These are phyloP conservation scores for Drosophila picticornis DNA, from an alignment of 2,888 invertebrate species.

Conservation along the genomic window DNA sequence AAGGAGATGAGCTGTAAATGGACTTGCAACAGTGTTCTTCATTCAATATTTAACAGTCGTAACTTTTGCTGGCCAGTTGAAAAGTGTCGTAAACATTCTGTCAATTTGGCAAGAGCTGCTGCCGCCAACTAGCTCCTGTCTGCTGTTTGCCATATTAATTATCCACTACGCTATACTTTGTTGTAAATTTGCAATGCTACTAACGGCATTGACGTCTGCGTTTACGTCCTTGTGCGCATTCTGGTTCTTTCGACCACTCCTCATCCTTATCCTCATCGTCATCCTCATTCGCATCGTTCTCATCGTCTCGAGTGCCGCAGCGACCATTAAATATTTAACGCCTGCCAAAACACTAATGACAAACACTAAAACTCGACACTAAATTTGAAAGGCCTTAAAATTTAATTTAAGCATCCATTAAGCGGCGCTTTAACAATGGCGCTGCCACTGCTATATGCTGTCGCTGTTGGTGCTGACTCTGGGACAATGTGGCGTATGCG, in stretches of 20 bases:
- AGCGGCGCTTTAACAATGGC: conserved; percentile 62
- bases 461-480: conserved; percentile 6
- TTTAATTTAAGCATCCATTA: conserved; percentile 78
- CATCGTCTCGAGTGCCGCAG: conserved; percentile 33
- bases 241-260: conserved; percentile 5
- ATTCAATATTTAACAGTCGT: conserved; percentile 19
- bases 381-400: conserved; percentile 78
- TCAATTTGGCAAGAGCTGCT: conserved; percentile 46
- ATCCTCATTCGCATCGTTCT: background rate
- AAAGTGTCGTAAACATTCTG: conserved; percentile 42
- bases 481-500: conserved; percentile 57
- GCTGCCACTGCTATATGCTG: conserved; percentile 7
- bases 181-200: conserved; percentile 53
- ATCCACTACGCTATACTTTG: conserved; percentile 73
- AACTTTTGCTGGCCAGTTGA: conserved; percentile 35
- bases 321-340: conserved; percentile 76
- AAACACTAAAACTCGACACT: conserved; percentile 77
- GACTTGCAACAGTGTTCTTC: background rate
- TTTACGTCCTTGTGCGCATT: conserved; percentile 3
- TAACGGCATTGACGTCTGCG: conserved; percentile 16
- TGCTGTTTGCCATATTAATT: conserved; percentile 64
- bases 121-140: conserved; percentile 8
- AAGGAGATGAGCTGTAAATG: too few relatives aligned
- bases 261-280: background rate
- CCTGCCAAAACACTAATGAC: conserved; percentile 80